These are phyloP conservation scores for Ypsolopha sequella DNA, from an alignment of 2,888 invertebrate species.

Conservation along the genomic window DNA sequence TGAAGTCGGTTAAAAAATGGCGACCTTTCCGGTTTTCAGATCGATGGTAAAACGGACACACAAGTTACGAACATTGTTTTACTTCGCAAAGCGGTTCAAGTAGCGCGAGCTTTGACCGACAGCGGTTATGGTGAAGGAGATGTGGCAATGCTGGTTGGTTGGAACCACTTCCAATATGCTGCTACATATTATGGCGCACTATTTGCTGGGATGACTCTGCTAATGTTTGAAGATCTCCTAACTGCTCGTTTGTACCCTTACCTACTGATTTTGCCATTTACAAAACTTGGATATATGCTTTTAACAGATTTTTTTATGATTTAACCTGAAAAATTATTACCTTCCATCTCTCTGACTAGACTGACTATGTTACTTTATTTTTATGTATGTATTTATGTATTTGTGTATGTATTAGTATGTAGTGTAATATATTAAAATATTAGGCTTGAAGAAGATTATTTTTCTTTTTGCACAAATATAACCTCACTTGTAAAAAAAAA, in stretches of 20 bases:
- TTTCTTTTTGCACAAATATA: too few relatives aligned
- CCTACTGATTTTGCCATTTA: background rate
- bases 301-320: background rate
- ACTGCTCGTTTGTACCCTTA: background rate
- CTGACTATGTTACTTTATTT: too few relatives aligned
- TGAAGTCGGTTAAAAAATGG: too few relatives aligned
- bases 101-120: background rate
- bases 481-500: too few relatives aligned
- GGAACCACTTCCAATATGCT: background rate
- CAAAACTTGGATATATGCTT: background rate
- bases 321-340: background rate
- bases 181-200: background rate
- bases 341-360: too few relatives aligned
- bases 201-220: background rate
- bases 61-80: background rate
- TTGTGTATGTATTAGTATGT: too few relatives aligned
- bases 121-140: background rate
- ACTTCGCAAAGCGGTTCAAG: background rate
- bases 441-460: too few relatives aligned
- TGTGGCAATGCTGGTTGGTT: background rate
- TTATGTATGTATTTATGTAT: too few relatives aligned
- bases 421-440: too few relatives aligned
- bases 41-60: background rate
- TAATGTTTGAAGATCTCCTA: background rate
- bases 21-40: background rate